Base-by-base conservation (phyloP, 2,113 vertebrate species). In the Crotalus viridis region DNA sequence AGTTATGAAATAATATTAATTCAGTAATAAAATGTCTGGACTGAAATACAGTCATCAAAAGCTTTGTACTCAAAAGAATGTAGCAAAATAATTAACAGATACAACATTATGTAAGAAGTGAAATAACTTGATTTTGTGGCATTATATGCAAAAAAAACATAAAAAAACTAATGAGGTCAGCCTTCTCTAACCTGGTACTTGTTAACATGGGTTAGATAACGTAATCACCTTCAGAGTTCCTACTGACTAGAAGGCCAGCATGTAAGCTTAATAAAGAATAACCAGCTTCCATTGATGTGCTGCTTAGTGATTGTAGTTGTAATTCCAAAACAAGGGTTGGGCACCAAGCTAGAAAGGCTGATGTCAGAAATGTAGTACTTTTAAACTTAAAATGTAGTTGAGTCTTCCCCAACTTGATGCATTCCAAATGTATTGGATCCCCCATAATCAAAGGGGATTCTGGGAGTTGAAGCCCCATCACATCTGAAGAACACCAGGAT, bases 121-220 rank as follows among this genome's bases (percentile, higher is more conserved):
- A 74, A 96, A 90, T 96, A 61, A 87, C 56, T 90, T 93, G 96
- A 96, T 94, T 97, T 95, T 96, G 97, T 98, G 97, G 97, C 98
- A 97, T 98, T 97, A 97, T 97, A 96, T 96, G 96, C 95, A 98
- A 97, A 97, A 24, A 88, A 95, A 98, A 97, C 5, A 59, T 61
- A 59, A 13, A 33, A 39, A 7, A 39, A 21, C 33, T 43, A 39
- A 39, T 43, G 17, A 81, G 74, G 7, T 43, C 74, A 81, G 74
- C 74, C 74, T 81, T 81, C 74, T 81, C 74, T 81, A 81, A 81
- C 74, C 17, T 43, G 74, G 33, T 43, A 81, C 74, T 81, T 43
- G 74, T 33, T 81, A 81, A 81, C 7, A 43, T 43, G 33, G 33
- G 19, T 81, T 81, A 81, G 74, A 81, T 81, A 81, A 21, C 3